A percentile compares a stretch with the other conserved stretches of the same genome.
Evolutionary conservation across 2,888 invertebrate species (phyloP).

Genomic region (Anthoptus insignis): DNA sequence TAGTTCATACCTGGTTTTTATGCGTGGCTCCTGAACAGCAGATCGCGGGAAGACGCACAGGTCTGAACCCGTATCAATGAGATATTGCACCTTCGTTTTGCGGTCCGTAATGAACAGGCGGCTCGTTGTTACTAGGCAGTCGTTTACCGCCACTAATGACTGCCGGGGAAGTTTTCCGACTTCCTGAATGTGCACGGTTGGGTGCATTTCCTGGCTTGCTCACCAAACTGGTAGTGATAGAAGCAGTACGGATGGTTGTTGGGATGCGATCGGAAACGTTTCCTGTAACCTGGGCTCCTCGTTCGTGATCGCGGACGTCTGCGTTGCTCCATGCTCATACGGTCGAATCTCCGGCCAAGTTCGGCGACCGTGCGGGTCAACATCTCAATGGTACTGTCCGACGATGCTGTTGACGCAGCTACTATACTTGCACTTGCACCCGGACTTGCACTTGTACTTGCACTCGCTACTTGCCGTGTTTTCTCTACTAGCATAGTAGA

Average conservation of each 20-base stretch:
- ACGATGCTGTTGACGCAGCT: not conserved
- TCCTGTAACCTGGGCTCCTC: not conserved
- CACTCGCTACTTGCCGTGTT: not conserved
- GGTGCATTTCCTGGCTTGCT: slow-evolving; percentile 40
- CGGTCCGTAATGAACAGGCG: slow-evolving; percentile 52
- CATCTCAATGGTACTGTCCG: not conserved
- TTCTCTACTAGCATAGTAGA: not conserved
- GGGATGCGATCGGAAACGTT: not conserved
- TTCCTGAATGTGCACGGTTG: slow-evolving; percentile 46
- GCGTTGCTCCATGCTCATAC: not conserved
- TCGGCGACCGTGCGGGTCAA: not conserved
- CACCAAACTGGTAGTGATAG: slow-evolving; percentile 43
- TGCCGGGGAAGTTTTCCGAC: slow-evolving; percentile 46
- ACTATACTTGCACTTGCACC: not conserved
- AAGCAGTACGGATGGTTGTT: slow-evolving; percentile 31
- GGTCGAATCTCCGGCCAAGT: not conserved
- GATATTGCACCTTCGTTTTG: slow-evolving; percentile 45
- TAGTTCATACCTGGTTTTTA: slow-evolving; percentile 47
- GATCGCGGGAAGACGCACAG: slow-evolving; percentile 41
- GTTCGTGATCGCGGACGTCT: not conserved
- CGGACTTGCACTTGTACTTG: not conserved
- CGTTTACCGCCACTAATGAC: slow-evolving; percentile 53
- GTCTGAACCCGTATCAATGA: slow-evolving; percentile 45
- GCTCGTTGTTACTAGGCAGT: slow-evolving; percentile 44
- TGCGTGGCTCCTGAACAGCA: slow-evolving; percentile 16